phyloP scores from a whole-genome alignment of 2,888 invertebrate genomes.

The Incurvaria masculella region DNA sequence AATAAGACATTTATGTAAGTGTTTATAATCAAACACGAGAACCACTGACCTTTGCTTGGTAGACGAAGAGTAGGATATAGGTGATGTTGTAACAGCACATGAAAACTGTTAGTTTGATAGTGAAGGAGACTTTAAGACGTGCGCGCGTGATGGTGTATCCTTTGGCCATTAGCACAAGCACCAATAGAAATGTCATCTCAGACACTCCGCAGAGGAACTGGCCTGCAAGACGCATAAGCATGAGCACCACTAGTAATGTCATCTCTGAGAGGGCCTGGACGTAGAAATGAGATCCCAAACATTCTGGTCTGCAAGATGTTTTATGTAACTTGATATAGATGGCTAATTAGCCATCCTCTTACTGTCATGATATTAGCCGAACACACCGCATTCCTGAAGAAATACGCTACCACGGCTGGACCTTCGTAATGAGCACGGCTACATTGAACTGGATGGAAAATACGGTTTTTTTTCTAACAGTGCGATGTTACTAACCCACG shows the following conservation, averaged over 20 bases:
- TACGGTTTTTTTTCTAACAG: no score
- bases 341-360: background rate
- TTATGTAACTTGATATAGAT: background rate
- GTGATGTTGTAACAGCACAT: constrained; percentile 72
- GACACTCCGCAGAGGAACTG: constrained; percentile 68
- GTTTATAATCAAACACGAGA: no score
- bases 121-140: constrained; percentile 66
- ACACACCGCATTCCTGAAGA: no score
- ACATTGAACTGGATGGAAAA: no score
- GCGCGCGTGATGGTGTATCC: constrained; percentile 91
- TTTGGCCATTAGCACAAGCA: constrained; percentile 80
- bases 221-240: constrained; percentile 47
- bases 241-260: no score
- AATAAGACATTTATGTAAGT: background rate
- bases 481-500: no score
- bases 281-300: no score
- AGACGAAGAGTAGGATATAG: constrained; percentile 74
- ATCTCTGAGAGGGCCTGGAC: no score
- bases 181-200: constrained; percentile 71
- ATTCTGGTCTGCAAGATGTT: no score
- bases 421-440: no score
- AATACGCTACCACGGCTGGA: no score
- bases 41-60: constrained; percentile 67
- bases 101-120: constrained; percentile 75
- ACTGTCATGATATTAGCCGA: no score